These are phyloP conservation scores for Cistogaster globosa DNA, from an alignment of 2,888 invertebrate genomes.

Conservation along the genomic window DNA sequence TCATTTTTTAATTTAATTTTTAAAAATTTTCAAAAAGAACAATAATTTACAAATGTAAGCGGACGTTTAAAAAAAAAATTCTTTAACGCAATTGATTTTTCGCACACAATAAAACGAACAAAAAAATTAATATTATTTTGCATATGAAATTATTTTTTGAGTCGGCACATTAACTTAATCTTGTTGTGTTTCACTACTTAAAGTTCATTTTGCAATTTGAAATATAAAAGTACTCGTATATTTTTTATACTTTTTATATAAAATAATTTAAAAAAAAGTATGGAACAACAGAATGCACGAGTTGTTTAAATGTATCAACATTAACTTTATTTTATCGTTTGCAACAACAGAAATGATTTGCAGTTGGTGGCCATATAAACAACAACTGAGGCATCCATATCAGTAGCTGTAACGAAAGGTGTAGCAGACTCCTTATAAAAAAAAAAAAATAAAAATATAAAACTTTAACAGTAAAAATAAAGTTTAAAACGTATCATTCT, in stretches of 20 bases:
- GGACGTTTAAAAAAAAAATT: too few species aligned
- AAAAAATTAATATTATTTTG: conserved; percentile 25
- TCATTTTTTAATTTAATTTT: too few species aligned
- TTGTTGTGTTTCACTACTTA: conserved; percentile 59
- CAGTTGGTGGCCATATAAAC: conserved; percentile 30
- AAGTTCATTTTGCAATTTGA: conserved; percentile 49
- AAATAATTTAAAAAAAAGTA: neutral
- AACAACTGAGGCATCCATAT: neutral
- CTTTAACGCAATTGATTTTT: too few species aligned
- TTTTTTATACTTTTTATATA: conserved; percentile 1
- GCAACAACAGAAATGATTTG: conserved; percentile 40
- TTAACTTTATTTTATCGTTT: conserved; percentile 59
- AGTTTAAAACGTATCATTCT: conserved; percentile 1
- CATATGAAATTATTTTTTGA: conserved; percentile 69
- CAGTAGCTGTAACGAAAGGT: conserved; percentile 3
- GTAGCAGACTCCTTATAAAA: conserved; percentile 28
- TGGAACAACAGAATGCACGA: conserved; percentile 14
- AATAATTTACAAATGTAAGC: too few species aligned
- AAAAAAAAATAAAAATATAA: too few species aligned
- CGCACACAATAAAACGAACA: too few species aligned
- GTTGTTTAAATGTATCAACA: conserved; percentile 41
- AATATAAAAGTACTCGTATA: conserved; percentile 12
- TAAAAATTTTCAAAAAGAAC: too few species aligned
- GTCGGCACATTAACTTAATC: conserved; percentile 10
- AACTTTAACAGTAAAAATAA: neutral